Conservation (phyloP, 2,888 invertebrate genomes). For the Diabrotica balteata region DNA sequence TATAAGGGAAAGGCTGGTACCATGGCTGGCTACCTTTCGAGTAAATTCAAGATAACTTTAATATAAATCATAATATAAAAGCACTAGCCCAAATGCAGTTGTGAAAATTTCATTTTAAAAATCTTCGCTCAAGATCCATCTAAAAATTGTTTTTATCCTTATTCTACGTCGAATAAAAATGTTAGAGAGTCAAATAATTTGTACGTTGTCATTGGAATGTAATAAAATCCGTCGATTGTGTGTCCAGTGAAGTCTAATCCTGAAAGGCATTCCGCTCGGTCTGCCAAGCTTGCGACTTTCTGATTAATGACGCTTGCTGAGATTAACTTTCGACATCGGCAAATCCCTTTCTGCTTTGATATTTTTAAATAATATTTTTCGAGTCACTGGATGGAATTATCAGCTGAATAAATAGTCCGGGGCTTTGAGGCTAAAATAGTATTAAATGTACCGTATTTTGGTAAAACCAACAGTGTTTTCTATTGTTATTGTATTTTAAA, state of each 20-base stretch:
- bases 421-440: no score
- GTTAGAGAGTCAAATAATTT: slow-evolving; percentile 47
- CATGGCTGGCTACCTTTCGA: no score
- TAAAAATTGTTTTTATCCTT: neutral
- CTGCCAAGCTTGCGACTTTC: slow-evolving; percentile 40
- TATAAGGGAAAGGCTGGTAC: no score
- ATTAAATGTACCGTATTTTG: no score
- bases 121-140: no score
- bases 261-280: slow-evolving; percentile 45
- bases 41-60: no score
- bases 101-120: no score
- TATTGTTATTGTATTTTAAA: no score
- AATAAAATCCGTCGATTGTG: slow-evolving; percentile 51
- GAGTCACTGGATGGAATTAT: slow-evolving; percentile 18
- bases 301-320: slow-evolving; percentile 52
- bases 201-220: slow-evolving; percentile 45
- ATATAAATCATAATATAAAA: no score
- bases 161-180: slow-evolving; percentile 27
- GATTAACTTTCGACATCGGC: slow-evolving; percentile 48
- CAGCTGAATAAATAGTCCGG: slow-evolving; percentile 4
- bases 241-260: slow-evolving; percentile 46
- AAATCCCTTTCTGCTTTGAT: slow-evolving; percentile 35
- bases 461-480: no score
- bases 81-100: no score
- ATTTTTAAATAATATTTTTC: slow-evolving; percentile 34